These are phyloP conservation scores for Rotaria socialis DNA, from an alignment of 2,888 invertebrate species.

Conservation along the genomic window DNA sequence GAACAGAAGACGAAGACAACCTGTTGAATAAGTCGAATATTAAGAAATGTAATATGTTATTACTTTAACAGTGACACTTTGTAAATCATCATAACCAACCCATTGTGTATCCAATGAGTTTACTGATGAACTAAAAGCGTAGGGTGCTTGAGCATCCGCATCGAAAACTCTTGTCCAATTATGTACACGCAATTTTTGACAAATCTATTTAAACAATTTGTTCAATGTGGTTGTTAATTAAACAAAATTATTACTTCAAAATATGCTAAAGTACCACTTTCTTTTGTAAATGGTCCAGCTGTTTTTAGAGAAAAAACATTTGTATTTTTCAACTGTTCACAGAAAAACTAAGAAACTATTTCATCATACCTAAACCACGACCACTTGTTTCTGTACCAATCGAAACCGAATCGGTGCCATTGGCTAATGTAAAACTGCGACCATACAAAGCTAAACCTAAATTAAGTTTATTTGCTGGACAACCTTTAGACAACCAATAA, in stretches of 20 bases:
- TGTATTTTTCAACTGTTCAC: too few species aligned
- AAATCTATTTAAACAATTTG: neutral
- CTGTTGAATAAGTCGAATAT: neutral
- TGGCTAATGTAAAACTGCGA: constrained; percentile 43
- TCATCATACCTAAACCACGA: neutral
- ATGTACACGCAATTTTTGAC: neutral
- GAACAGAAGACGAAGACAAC: neutral
- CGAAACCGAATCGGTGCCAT: constrained; percentile 7
- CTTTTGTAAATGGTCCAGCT: constrained; percentile 27
- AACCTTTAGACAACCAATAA: constrained; percentile 45
- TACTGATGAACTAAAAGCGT: neutral
- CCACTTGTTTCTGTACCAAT: constrained; percentile 39
- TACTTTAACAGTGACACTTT: neutral
- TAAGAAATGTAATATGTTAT: neutral
- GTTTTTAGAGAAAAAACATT: too few species aligned
- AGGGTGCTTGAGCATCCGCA: neutral
- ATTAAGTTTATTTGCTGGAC: constrained; percentile 44
- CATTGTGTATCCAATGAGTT: neutral
- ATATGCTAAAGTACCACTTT: constrained; percentile 20
- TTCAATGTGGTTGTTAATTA: neutral
- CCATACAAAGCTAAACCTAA: constrained; percentile 47
- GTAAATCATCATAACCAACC: constrained; percentile 5
- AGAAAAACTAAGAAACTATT: neutral
- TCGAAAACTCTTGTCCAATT: neutral
- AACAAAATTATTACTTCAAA: neutral